Conservation (phyloP, 1,140 invertebrate genomes). For the Drosophila sechellia region DNA sequence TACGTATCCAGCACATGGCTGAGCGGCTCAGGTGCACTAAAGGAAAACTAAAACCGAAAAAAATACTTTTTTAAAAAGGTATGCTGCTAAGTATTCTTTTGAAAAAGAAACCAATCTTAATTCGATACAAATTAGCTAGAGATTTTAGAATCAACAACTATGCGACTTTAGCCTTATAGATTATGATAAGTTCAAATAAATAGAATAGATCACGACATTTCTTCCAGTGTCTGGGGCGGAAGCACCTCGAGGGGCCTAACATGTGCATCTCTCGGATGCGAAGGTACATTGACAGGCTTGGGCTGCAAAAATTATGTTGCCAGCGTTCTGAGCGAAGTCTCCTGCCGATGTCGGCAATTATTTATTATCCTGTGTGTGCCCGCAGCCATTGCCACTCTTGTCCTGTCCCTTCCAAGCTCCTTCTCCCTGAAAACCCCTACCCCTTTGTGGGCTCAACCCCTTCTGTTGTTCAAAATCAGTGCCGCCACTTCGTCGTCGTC, state of each 20-base stretch:
- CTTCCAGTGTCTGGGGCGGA: conserved; percentile 9
- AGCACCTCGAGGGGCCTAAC: conserved; percentile 42
- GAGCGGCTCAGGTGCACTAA: conserved; percentile 2
- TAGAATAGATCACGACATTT: background rate
- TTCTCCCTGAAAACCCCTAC: conserved; percentile 10
- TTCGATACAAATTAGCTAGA: background rate
- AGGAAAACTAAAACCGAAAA: background rate
- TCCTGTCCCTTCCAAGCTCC: conserved; percentile 22
- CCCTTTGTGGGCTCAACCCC: conserved; percentile 7
- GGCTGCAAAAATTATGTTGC: conserved; percentile 72
- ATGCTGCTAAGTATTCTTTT: too few species aligned
- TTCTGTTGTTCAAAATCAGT: conserved; percentile 52
- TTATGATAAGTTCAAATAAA: too few species aligned
- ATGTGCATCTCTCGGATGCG: conserved; percentile 41
- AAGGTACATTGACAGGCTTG: conserved; percentile 51
- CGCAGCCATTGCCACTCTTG: conserved; percentile 65
- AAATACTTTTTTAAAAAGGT: background rate
- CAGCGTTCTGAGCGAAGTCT: conserved; percentile 41
- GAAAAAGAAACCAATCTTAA: background rate
- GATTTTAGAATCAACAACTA: too few species aligned
- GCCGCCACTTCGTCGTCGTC: conserved; percentile 63
- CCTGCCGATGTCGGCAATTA: conserved; percentile 62
- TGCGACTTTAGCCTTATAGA: too few species aligned
- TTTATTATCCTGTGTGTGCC: conserved; percentile 78
- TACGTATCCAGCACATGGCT: conserved; percentile 59